These are phyloP conservation scores for Callopanchax toddi DNA, from an alignment of 2,113 vertebrate genomes.

Conservation along the genomic window DNA sequence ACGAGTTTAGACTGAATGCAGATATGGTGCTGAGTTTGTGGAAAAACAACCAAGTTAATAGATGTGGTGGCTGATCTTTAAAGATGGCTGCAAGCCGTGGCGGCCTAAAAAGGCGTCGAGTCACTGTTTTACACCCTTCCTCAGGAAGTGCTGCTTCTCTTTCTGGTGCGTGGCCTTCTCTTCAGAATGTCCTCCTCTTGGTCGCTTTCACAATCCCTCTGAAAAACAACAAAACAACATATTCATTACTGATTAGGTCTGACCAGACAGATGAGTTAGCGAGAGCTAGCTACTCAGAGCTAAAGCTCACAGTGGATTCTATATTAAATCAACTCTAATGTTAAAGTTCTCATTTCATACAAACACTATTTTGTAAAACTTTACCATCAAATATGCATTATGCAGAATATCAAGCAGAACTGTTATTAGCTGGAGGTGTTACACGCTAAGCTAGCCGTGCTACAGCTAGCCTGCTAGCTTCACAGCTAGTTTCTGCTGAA, in stretches of 20 bases:
- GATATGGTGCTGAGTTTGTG: conserved; percentile 10
- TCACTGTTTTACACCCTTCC: conserved; percentile 26
- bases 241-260: neutral
- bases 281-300: too few relatives aligned
- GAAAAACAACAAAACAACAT: conserved; percentile 26
- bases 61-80: conserved; percentile 1
- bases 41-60: conserved; percentile 3
- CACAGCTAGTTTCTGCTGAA: too few relatives aligned
- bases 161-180: conserved; percentile 80
- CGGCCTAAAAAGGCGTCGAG: conserved; percentile 10
- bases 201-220: conserved; percentile 94
- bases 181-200: conserved; percentile 83
- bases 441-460: too few relatives aligned
- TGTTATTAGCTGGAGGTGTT: too few relatives aligned
- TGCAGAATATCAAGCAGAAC: too few relatives aligned
- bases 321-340: too few relatives aligned
- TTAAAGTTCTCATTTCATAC: too few relatives aligned
- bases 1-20: conserved; percentile 5
- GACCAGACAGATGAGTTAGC: too few relatives aligned
- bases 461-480: too few relatives aligned
- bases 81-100: conserved; percentile 1
- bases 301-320: too few relatives aligned
- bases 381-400: too few relatives aligned
- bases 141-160: conserved; percentile 91
- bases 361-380: too few relatives aligned